Percentiles rank a stretch among this genome's conserved stretches.
These are phyloP conservation scores for Xenopus laevis DNA, from an alignment of 2,113 vertebrate species.

Conservation along the genomic window DNA sequence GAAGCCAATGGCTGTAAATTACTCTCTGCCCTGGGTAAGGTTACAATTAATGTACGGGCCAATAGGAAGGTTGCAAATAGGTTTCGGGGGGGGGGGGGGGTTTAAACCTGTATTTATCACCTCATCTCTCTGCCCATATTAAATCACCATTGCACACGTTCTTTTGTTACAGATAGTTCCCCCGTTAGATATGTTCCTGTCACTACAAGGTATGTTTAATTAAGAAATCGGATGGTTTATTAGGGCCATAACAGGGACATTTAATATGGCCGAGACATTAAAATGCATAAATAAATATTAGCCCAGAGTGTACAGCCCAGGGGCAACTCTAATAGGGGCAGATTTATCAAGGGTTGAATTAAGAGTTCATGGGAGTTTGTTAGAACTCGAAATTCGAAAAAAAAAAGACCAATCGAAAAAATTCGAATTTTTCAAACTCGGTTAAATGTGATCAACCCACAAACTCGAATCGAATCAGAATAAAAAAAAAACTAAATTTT, in stretches of 20 bases:
- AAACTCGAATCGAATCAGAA: too few species aligned
- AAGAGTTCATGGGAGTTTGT: too few species aligned
- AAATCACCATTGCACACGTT: neutral
- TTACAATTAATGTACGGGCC: neutral
- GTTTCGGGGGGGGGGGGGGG: neutral
- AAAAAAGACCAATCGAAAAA: too few species aligned
- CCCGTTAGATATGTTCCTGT: conserved; percentile 1
- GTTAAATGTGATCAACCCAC: too few species aligned
- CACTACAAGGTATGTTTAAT: conserved; percentile 2
- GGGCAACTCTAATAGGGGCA: too few species aligned
- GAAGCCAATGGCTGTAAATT: neutral
- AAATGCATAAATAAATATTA: too few species aligned
- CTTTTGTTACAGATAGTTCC: conserved; percentile 3
- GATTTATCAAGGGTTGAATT: too few species aligned
- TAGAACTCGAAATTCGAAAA: too few species aligned
- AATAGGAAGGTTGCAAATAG: neutral
- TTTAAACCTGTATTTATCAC: conserved; percentile 3
- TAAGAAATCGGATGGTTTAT: neutral
- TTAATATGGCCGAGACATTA: too few species aligned
- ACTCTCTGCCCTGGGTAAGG: neutral
- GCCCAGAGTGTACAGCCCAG: too few species aligned
- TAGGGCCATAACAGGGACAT: neutral
- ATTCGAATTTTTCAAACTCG: too few species aligned
- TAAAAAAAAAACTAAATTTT: too few species aligned
- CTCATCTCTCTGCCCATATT: neutral